Percentiles rank a stretch among this genome's conserved stretches.
Evolutionary conservation across 2,888 invertebrate genomes (phyloP).

Genomic region (Tinea pellionella): DNA sequence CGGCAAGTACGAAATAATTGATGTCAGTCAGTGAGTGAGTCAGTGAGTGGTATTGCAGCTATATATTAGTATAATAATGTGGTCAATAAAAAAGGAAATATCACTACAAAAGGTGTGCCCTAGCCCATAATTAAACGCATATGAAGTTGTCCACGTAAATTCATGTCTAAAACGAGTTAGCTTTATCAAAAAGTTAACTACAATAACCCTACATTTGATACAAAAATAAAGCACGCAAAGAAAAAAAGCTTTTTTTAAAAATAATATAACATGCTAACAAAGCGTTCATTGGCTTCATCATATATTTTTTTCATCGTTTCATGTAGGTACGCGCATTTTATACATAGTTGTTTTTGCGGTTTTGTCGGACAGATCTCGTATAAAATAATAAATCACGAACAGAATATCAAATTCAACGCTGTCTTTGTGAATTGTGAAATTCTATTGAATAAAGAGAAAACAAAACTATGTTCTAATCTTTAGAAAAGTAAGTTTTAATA

Average conservation of each 20-base stretch:
- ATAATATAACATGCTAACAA: not conserved
- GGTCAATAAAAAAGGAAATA: too few relatives aligned
- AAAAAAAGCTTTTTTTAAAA: not conserved
- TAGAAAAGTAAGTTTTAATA: not conserved
- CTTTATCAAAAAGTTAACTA: not conserved
- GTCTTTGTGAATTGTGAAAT: not conserved
- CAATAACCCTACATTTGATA: not conserved
- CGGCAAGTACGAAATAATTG: too few relatives aligned
- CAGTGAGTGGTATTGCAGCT: too few relatives aligned
- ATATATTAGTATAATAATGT: too few relatives aligned
- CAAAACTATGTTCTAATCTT: not conserved
- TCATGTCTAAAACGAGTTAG: not conserved
- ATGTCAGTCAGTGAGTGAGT: too few relatives aligned
- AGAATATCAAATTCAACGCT: not conserved
- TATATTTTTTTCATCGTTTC: not conserved
- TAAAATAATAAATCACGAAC: not conserved
- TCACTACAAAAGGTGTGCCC: too few relatives aligned
- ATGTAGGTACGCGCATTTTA: not conserved
- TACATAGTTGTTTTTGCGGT: not conserved
- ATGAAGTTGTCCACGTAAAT: not conserved
- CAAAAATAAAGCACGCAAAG: not conserved
- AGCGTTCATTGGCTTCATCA: not conserved
- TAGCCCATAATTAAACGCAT: not conserved
- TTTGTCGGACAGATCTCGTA: not conserved
- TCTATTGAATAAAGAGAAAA: not conserved